Base-by-base conservation (phyloP, 2,113 vertebrate genomes). In the Mesitornis unicolor region DNA sequence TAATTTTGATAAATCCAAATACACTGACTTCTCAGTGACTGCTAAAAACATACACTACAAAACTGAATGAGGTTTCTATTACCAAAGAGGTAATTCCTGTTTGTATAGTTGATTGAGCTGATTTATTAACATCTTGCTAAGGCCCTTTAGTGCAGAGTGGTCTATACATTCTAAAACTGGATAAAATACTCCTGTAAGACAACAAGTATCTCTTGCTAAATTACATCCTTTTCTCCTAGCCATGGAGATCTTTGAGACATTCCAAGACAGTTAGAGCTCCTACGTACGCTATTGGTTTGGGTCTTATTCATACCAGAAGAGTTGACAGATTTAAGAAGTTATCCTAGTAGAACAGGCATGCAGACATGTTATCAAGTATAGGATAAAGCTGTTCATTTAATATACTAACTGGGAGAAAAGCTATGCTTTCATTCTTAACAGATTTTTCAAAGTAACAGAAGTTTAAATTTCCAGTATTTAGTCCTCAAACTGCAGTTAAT, bases 321-420 rank as follows among this genome's bases (percentile, higher is more conserved):
- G 63, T 6, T 22, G 15, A 53, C 59, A 29, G 57, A n/a, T 28
- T 50, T 1, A 67, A 42, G 18, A 25, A 45, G 11, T 19, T 38
- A 48, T 18, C 73, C 42, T 4, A 9, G 11, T 28, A 70, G 36
- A 69, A 45, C 17, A 73, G 29, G 19, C 12, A 26, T 0, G 10
- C 1, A 83, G n/a, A 35, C 36, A 42, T 0, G 1, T 20, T 42
- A 77, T 6, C 13, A 43, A 22, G 14, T 1, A 24, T 0, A 81
- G 36, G 19, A 78, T 15, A 43, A 70, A 87, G 22, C 29, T 69
- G 33, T 35, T 40, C 2, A 15, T 31, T 42, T 28, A 47, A 35
- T 18, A 38, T 33, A 80, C 6, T 18, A 38, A 80, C 22, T 21
- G 17, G 47, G 13, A 79, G 76, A 40, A 89, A 20, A 1, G 3